Percentiles rank a stretch among this genome's conserved stretches.
Conservation (phyloP, 2,797 vertebrate genomes). For the Pyrocephalus nanus region DNA sequence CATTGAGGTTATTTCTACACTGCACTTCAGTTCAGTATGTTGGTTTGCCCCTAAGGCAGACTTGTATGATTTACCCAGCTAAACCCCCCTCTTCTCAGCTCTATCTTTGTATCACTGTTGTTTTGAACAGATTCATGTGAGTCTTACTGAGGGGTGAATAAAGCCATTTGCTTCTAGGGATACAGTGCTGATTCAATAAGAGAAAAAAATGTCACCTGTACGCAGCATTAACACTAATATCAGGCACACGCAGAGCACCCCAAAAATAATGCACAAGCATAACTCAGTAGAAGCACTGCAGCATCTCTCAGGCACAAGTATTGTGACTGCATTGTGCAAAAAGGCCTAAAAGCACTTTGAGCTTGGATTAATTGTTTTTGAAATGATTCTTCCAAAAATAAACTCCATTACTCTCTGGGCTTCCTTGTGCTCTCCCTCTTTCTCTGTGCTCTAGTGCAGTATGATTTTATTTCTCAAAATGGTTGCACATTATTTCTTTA, state of each 20-base stretch:
- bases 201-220: background rate
- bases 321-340: background rate
- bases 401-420: background rate
- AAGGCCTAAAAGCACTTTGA: background rate
- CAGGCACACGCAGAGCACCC: background rate
- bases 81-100: background rate
- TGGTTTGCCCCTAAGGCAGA: background rate
- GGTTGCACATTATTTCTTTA: background rate
- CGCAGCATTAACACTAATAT: background rate
- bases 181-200: background rate
- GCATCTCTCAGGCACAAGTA: background rate
- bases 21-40: background rate
- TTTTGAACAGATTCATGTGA: background rate
- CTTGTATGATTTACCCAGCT: background rate
- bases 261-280: background rate
- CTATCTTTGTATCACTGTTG: background rate
- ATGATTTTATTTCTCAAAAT: background rate
- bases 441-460: background rate
- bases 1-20: background rate
- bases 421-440: background rate
- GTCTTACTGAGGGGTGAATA: background rate
- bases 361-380: background rate
- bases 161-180: background rate
- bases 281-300: background rate
- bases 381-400: background rate